Conservation (phyloP, 2,888 invertebrate genomes). For the Nemotelus nigrinus region DNA sequence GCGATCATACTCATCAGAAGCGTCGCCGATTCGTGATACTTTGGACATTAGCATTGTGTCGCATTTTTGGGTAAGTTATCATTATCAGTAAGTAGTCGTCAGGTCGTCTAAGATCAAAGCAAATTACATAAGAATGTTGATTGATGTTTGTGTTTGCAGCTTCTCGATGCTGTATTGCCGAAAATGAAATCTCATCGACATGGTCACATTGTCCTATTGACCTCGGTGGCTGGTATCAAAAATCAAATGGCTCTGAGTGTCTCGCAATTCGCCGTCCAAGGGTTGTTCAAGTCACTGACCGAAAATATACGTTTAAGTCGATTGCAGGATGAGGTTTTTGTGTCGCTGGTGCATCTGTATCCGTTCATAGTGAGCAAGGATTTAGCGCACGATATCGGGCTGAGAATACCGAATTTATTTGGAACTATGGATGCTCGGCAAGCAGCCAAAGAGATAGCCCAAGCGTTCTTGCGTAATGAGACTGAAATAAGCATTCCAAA, state of each 20-base stretch:
- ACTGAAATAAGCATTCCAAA: conserved; percentile 73
- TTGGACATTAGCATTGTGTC: conserved; percentile 71
- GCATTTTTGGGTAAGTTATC: conserved; percentile 70
- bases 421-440: conserved; percentile 70
- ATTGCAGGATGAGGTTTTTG: conserved; percentile 67
- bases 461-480: conserved; percentile 72
- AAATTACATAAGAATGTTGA: not conserved
- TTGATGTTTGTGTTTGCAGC: conserved; percentile 61
- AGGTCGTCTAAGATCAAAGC: not conserved
- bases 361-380: conserved; percentile 71
- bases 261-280: conserved; percentile 74
- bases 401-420: conserved; percentile 73
- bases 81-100: not conserved
- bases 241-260: conserved; percentile 71
- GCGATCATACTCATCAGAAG: conserved; percentile 67
- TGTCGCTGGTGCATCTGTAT: conserved; percentile 72
- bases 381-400: conserved; percentile 68
- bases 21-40: conserved; percentile 68
- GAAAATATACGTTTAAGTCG: conserved; percentile 71
- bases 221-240: conserved; percentile 71
- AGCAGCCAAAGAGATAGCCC: conserved; percentile 70
- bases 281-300: conserved; percentile 71
- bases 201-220: conserved; percentile 72
- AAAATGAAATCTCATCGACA: conserved; percentile 69
- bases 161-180: conserved; percentile 70